Evolutionary conservation across 2,797 vertebrate species (phyloP), one percentile per base, ranked within the genome.

Genomic region (Notoglanidium macrostoma): DNA sequence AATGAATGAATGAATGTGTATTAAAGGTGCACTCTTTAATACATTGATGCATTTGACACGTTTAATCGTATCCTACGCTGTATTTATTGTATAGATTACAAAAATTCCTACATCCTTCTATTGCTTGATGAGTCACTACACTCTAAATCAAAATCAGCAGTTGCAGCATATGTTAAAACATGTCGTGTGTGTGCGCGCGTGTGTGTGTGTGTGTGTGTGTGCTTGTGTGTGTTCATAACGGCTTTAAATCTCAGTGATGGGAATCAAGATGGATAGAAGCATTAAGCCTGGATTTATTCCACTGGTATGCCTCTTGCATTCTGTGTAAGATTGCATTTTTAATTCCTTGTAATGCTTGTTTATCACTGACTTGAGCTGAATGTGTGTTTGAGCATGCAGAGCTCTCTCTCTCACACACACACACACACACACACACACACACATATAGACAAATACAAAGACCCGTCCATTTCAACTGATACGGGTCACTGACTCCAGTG

Each of bases 251-350:
- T 81, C 7, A 82, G 67, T 81, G 67, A 82, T 73, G n/a, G 55
- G 19, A 70, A 86, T 85, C 57, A 85, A 46, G 57, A 85, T 73
- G 15, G 29, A 61, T 82, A 73, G 29, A 49, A 82, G 40, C 40
- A 72, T 72, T 72, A 86, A 82, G 67, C 55, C 65, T 14, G n/a
- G 70, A 82, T 72, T 74, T 82, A 65, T 83, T 87, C 65, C 65
- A 67, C 19, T 63, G 11, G 21, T 87, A 74, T 40, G 19, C 79
- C 55, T 74, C 68, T 40, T 0, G 26, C 55, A 17, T 26, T 46
- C 54, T 59, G 54, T 35, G 44, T 73, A 70, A 59, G 55, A 73
- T 63, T 81, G 73, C 40, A 70, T 86, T 46, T 59, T 83, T 67
- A 67, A 83, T 67, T 83, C n/a, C 46, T 83, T 76, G 55, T 55